Base-by-base conservation (phyloP, 2,113 vertebrate genomes). In the Mirza zaza region DNA sequence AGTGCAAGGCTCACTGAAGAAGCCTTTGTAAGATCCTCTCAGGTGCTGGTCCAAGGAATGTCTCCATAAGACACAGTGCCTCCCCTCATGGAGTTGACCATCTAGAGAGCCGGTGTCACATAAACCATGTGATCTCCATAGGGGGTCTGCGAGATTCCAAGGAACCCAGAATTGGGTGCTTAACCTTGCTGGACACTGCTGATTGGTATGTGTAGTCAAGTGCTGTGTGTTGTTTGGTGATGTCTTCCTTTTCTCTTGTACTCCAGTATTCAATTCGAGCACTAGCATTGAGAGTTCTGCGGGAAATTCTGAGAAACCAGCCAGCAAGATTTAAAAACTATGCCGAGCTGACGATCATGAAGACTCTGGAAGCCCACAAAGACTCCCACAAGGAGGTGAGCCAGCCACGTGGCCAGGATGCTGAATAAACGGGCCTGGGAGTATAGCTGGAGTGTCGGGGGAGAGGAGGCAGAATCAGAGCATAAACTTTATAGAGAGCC, bases 321-420 rank as follows among this genome's bases (percentile, higher is more conserved):
- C 99, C 99, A 0, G 99, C 99, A 4, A 99, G 99, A 95, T 99
- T 99, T 97, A 99, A 99, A 97, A 99, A 99, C 98, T 99, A 99
- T 0, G 99, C 99, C 0, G 99, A 99, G 97, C 90, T 99, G 79
- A 99, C 99, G 23, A 99, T 99, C 98, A 99, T 99, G 99, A 99
- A 99, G 98, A 99, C 99, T 2, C 98, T 99, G 98, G 99, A 99
- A 98, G 99, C 99, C 36, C 99, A 99, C 97, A 99, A 99, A 98
- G 99, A 99, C 98, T 99, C 99, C 18, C 99, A 99, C 97, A 99
- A 99, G 97, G 99, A 99, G 99, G 99, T 99, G 83, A 98, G 98
- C 71, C 17, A 80, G n/a, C 32, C 45, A 79, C n/a, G 3, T 20
- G 65, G 55, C 94, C 55, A 5, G 14, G 45, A 3, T 79, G 6